Evolutionary conservation across 2,113 vertebrate genomes (phyloP).

Genomic region (Tragelaphus scriptus): DNA sequence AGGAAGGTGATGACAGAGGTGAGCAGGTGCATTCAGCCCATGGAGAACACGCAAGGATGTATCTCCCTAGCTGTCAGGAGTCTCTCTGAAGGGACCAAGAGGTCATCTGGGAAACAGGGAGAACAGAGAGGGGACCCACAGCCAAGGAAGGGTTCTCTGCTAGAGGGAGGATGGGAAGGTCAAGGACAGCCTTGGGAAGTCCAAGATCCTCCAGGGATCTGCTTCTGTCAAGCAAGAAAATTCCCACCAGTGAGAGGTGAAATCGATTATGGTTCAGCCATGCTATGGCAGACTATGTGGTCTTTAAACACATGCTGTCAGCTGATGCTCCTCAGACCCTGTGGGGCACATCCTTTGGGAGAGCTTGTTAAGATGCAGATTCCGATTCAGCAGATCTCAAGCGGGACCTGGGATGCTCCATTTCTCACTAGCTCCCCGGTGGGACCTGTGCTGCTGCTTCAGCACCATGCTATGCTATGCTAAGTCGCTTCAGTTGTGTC

Average conservation of each 20-base stretch:
- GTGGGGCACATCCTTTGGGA: background rate
- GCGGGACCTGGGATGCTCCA: background rate
- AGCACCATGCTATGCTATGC: background rate
- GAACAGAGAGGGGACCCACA: background rate
- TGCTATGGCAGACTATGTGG: background rate
- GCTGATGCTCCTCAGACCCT: background rate
- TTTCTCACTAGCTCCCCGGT: background rate
- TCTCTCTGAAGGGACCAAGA: background rate
- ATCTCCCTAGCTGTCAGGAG: background rate
- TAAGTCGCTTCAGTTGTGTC: too few relatives aligned
- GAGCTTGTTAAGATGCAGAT: background rate
- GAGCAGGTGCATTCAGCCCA: background rate
- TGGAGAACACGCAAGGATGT: background rate
- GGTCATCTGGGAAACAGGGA: background rate
- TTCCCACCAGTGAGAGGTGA: background rate
- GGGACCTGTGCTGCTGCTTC: background rate
- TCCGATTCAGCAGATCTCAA: background rate
- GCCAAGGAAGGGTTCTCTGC: background rate
- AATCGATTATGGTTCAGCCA: background rate
- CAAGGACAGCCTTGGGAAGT: background rate
- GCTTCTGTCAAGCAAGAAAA: background rate
- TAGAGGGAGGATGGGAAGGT: background rate
- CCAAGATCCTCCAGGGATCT: background rate
- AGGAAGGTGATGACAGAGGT: background rate
- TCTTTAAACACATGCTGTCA: background rate